Conservation (phyloP, 1,140 invertebrate genomes). For the Antheraea mylitta region DNA sequence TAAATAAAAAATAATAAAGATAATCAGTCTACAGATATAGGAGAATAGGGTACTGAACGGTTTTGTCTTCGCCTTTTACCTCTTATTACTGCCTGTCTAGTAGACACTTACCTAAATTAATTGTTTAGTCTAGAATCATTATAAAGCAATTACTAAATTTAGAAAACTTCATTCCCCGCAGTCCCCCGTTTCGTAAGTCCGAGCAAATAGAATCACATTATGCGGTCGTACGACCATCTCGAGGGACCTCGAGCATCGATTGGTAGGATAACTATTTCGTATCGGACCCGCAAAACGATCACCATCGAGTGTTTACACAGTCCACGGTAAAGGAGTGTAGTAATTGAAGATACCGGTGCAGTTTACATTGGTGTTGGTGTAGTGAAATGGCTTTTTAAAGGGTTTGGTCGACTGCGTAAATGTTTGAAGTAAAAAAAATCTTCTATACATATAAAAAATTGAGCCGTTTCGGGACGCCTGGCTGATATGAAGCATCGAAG, state of each 20-base stretch:
- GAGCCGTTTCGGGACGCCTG: no score
- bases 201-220: slow-evolving; percentile 29
- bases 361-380: slow-evolving; percentile 35
- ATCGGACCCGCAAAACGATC: slow-evolving; percentile 19
- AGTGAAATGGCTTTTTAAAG: slow-evolving; percentile 38
- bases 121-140: background rate
- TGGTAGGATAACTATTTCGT: slow-evolving; percentile 16
- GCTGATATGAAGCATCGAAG: no score
- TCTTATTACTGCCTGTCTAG: no score
- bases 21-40: no score
- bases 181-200: slow-evolving; percentile 19
- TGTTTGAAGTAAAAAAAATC: slow-evolving; percentile 1
- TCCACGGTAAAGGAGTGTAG: slow-evolving; percentile 33
- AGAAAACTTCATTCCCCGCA: background rate
- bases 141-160: background rate
- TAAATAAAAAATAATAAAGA: no score
- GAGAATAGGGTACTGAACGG: no score
- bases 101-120: no score
- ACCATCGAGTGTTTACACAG: slow-evolving; percentile 32
- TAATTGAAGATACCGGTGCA: slow-evolving; percentile 34
- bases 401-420: slow-evolving; percentile 24
- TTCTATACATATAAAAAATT: background rate
- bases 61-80: no score
- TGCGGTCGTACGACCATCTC: slow-evolving; percentile 17
- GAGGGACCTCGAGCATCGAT: slow-evolving; percentile 24